phyloP scores from a whole-genome alignment of 2,888 invertebrate genomes.

The Drosophila pseudotalamancana region DNA sequence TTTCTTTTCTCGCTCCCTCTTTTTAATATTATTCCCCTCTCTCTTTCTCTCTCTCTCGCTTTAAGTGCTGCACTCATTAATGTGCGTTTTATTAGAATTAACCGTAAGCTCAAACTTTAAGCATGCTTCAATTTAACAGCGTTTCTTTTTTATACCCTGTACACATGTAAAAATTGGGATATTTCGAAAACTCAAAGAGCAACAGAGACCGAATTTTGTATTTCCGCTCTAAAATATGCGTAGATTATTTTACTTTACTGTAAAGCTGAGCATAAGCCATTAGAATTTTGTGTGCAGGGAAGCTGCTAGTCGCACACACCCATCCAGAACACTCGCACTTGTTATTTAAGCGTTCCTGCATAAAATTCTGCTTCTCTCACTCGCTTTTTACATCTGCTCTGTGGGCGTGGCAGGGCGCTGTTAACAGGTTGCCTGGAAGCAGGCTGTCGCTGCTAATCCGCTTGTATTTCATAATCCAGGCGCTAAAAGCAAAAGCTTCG shows the following conservation, averaged over 20 bases:
- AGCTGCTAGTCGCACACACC: too few relatives aligned
- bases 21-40: not conserved
- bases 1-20: slow-evolving; percentile 33
- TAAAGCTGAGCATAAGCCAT: too few relatives aligned
- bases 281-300: too few relatives aligned
- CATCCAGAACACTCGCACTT: too few relatives aligned
- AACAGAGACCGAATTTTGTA: too few relatives aligned
- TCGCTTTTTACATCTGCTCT: slow-evolving; percentile 54
- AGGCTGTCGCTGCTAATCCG: slow-evolving; percentile 61
- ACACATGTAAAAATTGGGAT: too few relatives aligned
- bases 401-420: too few relatives aligned
- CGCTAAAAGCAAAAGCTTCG: slow-evolving; percentile 58
- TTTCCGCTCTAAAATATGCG: too few relatives aligned
- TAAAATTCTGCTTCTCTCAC: slow-evolving; percentile 66
- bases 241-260: too few relatives aligned
- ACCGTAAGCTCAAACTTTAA: slow-evolving; percentile 57
- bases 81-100: slow-evolving; percentile 61
- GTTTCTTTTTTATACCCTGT: too few relatives aligned
- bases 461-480: slow-evolving; percentile 73
- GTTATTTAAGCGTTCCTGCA: slow-evolving; percentile 62
- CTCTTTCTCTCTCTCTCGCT: slow-evolving; percentile 8
- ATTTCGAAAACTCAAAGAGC: too few relatives aligned
- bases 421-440: not conserved
- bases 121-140: slow-evolving; percentile 38
- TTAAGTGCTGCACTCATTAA: slow-evolving; percentile 46